Evolutionary conservation across 35 echinoderm and acorn worm genomes (phyloP).

Genomic region (Nesometra sesokonis): DNA sequence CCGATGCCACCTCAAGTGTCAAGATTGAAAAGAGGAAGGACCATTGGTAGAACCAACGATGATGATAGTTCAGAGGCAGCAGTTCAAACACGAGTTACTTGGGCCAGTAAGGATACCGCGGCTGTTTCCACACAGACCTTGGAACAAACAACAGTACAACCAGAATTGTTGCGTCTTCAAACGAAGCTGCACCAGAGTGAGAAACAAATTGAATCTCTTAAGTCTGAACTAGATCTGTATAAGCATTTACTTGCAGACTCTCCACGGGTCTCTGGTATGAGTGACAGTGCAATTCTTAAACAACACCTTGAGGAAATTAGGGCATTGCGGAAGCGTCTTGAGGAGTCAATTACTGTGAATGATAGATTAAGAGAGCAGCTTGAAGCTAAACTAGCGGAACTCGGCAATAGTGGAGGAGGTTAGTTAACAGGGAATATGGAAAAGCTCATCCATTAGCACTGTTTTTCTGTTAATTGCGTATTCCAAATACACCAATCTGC

Average conservation of each 20-base stretch:
- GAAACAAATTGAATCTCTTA: conserved; percentile 26
- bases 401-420: conserved; percentile 9
- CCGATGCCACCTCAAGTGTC: neutral
- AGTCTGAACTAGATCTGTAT: conserved; percentile 69
- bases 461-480: too few species aligned
- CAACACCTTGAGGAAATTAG: conserved; percentile 59
- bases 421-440: too few species aligned
- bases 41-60: neutral
- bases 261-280: neutral
- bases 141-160: neutral
- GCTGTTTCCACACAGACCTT: neutral
- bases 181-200: conserved; percentile 47
- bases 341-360: conserved; percentile 60
- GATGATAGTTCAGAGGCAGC: neutral
- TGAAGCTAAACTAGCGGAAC: conserved; percentile 48
- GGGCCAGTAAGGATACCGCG: neutral
- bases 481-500: too few species aligned
- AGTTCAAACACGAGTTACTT: neutral
- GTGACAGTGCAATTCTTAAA: conserved; percentile 19
- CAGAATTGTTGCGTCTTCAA: conserved; percentile 43
- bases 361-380: conserved; percentile 48
- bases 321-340: conserved; percentile 54
- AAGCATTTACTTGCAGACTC: conserved; percentile 16
- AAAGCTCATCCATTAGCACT: too few species aligned
- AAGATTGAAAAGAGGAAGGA: neutral